Percentiles rank a stretch among this genome's conserved stretches.
Conservation (phyloP, 2,797 vertebrate genomes). For the Calcarius lapponicus region DNA sequence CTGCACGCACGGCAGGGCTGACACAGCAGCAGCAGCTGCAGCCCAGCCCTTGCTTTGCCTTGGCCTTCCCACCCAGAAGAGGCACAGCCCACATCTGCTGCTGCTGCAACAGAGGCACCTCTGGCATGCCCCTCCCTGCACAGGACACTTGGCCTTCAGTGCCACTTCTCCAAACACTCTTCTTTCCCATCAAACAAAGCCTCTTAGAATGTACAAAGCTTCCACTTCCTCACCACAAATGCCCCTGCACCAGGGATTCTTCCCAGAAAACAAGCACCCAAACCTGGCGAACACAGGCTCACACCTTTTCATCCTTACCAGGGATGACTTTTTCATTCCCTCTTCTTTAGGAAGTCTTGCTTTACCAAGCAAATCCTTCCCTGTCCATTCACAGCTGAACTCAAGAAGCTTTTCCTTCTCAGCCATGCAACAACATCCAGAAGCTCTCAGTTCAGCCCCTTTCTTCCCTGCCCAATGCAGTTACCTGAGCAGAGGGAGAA, state of each 20-base stretch:
- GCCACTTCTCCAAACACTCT: not conserved
- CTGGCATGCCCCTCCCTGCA: not conserved
- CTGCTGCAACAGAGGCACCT: not conserved
- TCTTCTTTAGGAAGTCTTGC: not conserved
- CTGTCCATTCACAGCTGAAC: not conserved
- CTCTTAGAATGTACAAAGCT: too few relatives aligned
- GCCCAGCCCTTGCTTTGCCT: not conserved
- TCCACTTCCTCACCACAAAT: too few relatives aligned
- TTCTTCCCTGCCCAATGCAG: not conserved
- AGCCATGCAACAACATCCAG: not conserved
- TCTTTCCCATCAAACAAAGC: not conserved
- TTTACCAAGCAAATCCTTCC: not conserved
- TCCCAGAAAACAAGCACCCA: too few relatives aligned
- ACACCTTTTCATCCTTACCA: too few relatives aligned
- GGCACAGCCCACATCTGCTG: not conserved
- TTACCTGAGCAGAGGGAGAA: not conserved
- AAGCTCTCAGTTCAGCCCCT: not conserved
- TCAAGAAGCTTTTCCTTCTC: not conserved
- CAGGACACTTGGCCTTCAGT: not conserved
- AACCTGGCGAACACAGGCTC: too few relatives aligned
- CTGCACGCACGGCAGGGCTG: not conserved
- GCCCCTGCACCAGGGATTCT: too few relatives aligned
- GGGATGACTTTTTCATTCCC: not conserved
- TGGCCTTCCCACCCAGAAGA: not conserved
- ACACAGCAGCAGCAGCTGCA: not conserved